Evolutionary conservation across 2,797 vertebrate species (phyloP), one percentile per base, ranked within the genome.

Genomic region (Spinibarbus caldwelli): DNA sequence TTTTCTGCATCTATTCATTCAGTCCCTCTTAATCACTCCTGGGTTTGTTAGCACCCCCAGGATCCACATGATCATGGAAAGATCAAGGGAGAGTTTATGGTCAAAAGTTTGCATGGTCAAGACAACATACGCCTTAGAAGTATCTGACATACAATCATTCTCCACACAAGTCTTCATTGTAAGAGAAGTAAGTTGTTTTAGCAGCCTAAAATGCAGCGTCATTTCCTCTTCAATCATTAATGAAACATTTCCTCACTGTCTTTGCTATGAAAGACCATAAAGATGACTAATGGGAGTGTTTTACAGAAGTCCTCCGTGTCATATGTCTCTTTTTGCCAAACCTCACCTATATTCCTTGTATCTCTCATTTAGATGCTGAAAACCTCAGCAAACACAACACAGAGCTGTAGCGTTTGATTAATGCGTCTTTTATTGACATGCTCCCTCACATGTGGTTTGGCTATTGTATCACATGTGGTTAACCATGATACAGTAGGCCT

Each of bases 381-480:
- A 94, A 93, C 90, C 91, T 93, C 90, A 90, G 90, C 90, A 93
- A 93, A 94, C 91, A 93, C 49, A 78, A 87, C 80, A 87, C 85
- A 81, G 89, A 91, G 90, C 72, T 68, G 89, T 87, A 78, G 64
- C 57, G 54, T 90, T 89, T 94, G 93, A 95, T 92, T 92, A 92
- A 94, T 92, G 91, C 90, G 75, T 88, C 85, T 90, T 92, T 91
- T 90, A 93, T 92, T 94, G 93, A 93, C 91, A 92, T 86, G 88
- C 80, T 90, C 78, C 87, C 90, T 94, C 90, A 94, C 92, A 94
- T 94, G 93, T 94, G 94, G 94, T 93, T 93, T 92, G 88, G 89
- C 90, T 87, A 91, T 94, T 94, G 91, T 92, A 92, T 91, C 87
- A 88, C 92, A 92, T 94, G 93, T 93, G 93, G 93, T 93, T 93